These are phyloP conservation scores for Fistularia tabacaria DNA, from an alignment of 2,797 vertebrate genomes.

Conservation along the genomic window DNA sequence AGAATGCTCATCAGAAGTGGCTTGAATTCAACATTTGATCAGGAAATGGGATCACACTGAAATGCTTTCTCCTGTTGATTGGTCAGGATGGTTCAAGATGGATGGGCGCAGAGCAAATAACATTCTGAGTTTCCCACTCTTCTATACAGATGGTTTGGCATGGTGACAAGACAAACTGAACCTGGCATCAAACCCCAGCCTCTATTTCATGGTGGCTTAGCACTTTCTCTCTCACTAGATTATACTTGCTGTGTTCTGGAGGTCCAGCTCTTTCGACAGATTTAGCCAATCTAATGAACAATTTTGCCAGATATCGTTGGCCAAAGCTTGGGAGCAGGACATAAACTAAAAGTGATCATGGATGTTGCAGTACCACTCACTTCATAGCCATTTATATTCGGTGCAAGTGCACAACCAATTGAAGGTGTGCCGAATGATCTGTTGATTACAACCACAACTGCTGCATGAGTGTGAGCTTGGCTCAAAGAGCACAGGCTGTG, in stretches of 20 bases:
- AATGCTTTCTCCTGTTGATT: conserved; percentile 35
- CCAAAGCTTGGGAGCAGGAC: conserved; percentile 11
- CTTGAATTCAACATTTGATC: conserved; percentile 46
- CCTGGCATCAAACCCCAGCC: conserved; percentile 73
- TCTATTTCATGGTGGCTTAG: conserved; percentile 82
- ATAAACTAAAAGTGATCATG: conserved; percentile 26
- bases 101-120: conserved; percentile 58
- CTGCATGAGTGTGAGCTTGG: conserved; percentile 38
- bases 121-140: conserved; percentile 62
- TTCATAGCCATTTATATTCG: conserved; percentile 36
- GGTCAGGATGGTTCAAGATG: conserved; percentile 61
- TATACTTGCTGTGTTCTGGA: conserved; percentile 61
- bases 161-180: conserved; percentile 77
- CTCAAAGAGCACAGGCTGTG: conserved; percentile 33
- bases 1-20: conserved; percentile 32
- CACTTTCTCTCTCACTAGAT: conserved; percentile 73
- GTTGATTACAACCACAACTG: conserved; percentile 61
- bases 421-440: conserved; percentile 49
- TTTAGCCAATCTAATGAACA: conserved; percentile 53
- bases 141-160: conserved; percentile 79
- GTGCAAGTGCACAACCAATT: conserved; percentile 52
- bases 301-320: conserved; percentile 43
- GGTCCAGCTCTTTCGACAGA: conserved; percentile 38
- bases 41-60: conserved; percentile 50
- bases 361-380: conserved; percentile 20